These are phyloP conservation scores for Drosophila sulfurigaster DNA, from an alignment of 1,140 invertebrate species.

Conservation along the genomic window DNA sequence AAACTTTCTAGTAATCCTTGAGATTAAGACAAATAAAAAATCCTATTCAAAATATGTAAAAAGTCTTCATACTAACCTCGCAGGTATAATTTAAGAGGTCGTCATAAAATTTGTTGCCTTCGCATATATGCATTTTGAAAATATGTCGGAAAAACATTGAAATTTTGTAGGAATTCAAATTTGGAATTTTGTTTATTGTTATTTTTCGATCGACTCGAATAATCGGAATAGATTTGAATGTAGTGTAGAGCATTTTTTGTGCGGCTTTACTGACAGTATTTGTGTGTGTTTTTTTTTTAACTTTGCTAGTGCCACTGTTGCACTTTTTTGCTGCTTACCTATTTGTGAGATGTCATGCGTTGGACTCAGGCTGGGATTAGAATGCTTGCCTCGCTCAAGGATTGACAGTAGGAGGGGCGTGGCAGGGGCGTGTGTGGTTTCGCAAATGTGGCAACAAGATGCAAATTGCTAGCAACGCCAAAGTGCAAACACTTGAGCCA, in stretches of 20 bases:
- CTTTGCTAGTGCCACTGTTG: constrained; percentile 21
- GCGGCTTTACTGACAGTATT: neutral
- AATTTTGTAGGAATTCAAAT: neutral
- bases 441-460: constrained; percentile 45
- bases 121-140: neutral
- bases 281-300: neutral
- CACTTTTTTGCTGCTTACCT: constrained; percentile 46
- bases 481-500: constrained; percentile 66
- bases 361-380: constrained; percentile 35
- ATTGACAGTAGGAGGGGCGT: neutral
- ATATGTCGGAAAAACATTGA: neutral
- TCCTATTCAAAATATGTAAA: too few relatives aligned
- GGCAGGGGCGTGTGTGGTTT: constrained; percentile 14
- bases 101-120: too few relatives aligned
- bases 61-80: neutral
- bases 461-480: constrained; percentile 60
- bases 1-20: too few relatives aligned
- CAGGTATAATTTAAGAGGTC: too few relatives aligned
- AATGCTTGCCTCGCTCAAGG: neutral
- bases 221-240: neutral
- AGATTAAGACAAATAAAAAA: too few relatives aligned
- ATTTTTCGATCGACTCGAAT: neutral
- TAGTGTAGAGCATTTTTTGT: neutral
- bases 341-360: constrained; percentile 31
- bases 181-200: neutral